Evolutionary conservation across 2,113 vertebrate genomes (phyloP).

Genomic region (Herpetotheres cachinnans): DNA sequence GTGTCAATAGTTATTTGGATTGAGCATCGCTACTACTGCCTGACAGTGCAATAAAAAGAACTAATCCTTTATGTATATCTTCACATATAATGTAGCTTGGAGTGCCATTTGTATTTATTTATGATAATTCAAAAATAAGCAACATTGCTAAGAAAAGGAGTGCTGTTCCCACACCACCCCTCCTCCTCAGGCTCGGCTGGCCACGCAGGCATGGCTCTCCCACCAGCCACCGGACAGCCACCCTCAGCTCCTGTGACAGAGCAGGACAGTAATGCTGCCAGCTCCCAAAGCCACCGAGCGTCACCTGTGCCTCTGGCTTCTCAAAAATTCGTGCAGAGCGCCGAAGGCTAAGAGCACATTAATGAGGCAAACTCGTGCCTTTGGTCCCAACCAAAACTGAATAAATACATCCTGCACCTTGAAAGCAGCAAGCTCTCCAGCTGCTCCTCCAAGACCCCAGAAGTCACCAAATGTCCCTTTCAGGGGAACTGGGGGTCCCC

Average conservation of each 20-base stretch:
- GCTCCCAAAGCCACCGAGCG: neutral
- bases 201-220: neutral
- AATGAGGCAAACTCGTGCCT: fast-evolving
- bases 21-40: neutral
- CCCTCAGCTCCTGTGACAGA: neutral
- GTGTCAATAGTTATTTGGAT: neutral
- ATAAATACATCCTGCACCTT: neutral
- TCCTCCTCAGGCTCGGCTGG: neutral
- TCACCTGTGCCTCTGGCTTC: neutral
- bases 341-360: neutral
- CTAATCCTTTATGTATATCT: neutral
- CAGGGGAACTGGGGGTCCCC: neutral
- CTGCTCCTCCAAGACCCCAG: neutral
- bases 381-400: neutral
- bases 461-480: neutral
- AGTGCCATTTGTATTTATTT: neutral
- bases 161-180: neutral
- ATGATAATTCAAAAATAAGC: neutral
- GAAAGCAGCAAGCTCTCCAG: neutral
- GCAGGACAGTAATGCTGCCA: fast-evolving
- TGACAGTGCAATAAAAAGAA: neutral
- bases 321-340: neutral
- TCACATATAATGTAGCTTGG: neutral
- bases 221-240: fast-evolving
- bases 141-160: neutral